phyloP scores from a whole-genome alignment of 2,113 vertebrate species.

The Stercorarius parasiticus region DNA sequence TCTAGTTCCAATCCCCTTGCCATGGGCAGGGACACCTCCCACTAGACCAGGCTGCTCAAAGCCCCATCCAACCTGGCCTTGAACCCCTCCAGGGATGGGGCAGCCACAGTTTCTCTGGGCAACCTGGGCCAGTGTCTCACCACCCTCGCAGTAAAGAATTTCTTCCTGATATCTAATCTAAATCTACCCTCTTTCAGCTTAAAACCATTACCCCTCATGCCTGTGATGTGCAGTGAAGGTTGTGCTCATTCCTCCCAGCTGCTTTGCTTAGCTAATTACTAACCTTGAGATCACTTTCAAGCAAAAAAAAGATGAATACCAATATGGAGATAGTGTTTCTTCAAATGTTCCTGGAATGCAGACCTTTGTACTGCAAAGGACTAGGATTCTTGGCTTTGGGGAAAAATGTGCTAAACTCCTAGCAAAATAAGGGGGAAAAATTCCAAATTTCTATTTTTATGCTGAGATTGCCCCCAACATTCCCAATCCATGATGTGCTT shows the following conservation, averaged over 20 bases:
- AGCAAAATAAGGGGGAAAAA: neutral
- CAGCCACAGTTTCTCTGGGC: neutral
- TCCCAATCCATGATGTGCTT: neutral
- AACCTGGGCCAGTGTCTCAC: neutral
- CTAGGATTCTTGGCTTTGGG: neutral
- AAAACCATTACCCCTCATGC: neutral
- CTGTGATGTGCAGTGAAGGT: neutral
- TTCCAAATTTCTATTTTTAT: neutral
- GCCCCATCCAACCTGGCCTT: neutral
- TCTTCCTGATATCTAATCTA: neutral
- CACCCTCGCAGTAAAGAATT: neutral
- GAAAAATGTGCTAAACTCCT: neutral
- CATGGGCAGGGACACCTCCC: neutral
- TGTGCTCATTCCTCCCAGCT: neutral
- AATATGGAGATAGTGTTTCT: neutral
- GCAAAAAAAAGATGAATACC: neutral
- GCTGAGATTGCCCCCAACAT: neutral
- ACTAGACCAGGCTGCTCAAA: neutral
- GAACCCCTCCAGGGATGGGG: neutral
- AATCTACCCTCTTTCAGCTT: neutral
- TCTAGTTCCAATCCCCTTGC: neutral
- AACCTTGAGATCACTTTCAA: neutral
- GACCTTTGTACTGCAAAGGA: neutral
- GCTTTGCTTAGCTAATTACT: constrained; percentile 38
- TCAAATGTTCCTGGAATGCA: neutral